Evolutionary conservation across 2,888 invertebrate genomes (phyloP), one percentile per base, ranked within the genome.

Genomic region (Ophion ventricosus): DNA sequence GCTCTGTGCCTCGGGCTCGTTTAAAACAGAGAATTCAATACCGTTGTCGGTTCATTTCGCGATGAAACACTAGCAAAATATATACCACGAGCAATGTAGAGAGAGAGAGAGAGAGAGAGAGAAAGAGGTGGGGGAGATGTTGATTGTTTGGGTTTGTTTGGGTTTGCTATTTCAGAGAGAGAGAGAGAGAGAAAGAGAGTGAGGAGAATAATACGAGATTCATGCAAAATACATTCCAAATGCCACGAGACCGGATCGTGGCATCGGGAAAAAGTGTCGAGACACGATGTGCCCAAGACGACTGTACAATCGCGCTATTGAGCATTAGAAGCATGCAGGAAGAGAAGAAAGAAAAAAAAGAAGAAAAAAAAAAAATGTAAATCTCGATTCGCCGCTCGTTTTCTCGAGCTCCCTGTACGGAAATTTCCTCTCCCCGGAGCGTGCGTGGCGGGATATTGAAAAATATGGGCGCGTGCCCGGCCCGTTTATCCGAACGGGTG

Each of bases 401-500:
- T 1, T 49, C 56, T 57, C 63, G 49, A 57, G 59, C 54, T 59
- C 54, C 23, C 63, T 25, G 20, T 49, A 56, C 70, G 75, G 56
- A 84, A 80, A 64, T 84, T 63, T 26, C 54, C 43, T 26, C 40
- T 10, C 17, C 49, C 17, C 17, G 49, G 35, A 35, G 35, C 35
- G 63, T 76, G 63, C 69, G 54, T 23, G 54, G 54, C 49, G 40
- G 75, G 61, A 80, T 84, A 84, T 84, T 80, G 75, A 82, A 82
- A 84, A 84, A 84, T 84, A 84, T 84, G 84, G 84, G 82, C 84
- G 84, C 84, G 84, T 84, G 84, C 82, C 82, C 79, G 26, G 63
- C 73, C 61, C 72, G 70, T 81, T 70, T 69, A 70, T 57, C 63
- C 43, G 23, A 57, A 74, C 74, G 61, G 59, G 80, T 61, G 35